Evolutionary conservation across 2,888 invertebrate genomes (phyloP).

Genomic region (Brachylomia viminalis): DNA sequence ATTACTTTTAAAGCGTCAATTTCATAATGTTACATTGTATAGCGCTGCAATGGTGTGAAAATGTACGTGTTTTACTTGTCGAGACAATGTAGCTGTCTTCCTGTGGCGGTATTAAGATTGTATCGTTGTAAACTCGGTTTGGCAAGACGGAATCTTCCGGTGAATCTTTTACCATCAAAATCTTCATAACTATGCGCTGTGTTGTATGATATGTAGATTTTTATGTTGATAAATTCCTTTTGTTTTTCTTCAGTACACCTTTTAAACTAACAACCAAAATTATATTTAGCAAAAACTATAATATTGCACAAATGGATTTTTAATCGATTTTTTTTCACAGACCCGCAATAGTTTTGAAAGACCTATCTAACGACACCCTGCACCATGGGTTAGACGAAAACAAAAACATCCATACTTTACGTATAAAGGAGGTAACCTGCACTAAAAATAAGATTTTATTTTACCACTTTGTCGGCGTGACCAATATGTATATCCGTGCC

Average conservation of each 20-base stretch:
- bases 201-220: not conserved
- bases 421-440: too few species aligned
- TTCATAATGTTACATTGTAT: conserved; percentile 57
- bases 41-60: conserved; percentile 36
- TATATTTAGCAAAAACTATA: not conserved
- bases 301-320: too few species aligned
- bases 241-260: not conserved
- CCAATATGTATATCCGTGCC: too few species aligned
- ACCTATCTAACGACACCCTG: too few species aligned
- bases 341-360: too few species aligned
- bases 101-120: conserved; percentile 32
- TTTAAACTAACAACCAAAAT: not conserved
- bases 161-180: not conserved
- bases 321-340: too few species aligned
- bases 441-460: too few species aligned
- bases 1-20: conserved; percentile 56
- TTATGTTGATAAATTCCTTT: not conserved
- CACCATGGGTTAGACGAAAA: too few species aligned
- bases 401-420: too few species aligned
- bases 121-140: conserved; percentile 35
- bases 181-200: not conserved
- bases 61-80: conserved; percentile 35
- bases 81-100: conserved; percentile 26
- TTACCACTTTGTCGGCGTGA: too few species aligned
- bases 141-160: not conserved